A percentile compares a stretch with the other conserved stretches of the same genome.
Evolutionary conservation across 2,888 invertebrate species (phyloP).

Genomic region (Plutella xylostella): DNA sequence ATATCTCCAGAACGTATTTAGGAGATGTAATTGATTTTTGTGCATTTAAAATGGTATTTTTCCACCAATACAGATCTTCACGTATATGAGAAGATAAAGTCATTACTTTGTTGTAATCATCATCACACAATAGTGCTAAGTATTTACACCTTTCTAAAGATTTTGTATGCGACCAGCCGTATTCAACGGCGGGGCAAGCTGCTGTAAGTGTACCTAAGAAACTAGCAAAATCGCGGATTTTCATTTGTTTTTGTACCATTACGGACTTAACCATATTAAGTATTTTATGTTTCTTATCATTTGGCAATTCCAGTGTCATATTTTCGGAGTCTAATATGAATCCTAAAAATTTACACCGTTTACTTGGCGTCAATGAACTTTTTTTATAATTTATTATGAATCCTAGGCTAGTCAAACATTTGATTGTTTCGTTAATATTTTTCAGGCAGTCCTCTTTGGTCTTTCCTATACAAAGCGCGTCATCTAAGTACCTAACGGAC

Average conservation of each 20-base stretch:
- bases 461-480: neutral
- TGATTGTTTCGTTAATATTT: neutral
- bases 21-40: neutral
- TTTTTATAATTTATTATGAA: neutral
- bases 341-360: neutral
- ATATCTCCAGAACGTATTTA: neutral
- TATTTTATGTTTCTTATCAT: neutral
- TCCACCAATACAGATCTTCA: conserved; percentile 2
- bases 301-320: neutral
- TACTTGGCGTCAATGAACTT: neutral
- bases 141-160: neutral
- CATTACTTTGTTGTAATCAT: conserved; percentile 1
- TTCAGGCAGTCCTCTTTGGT: neutral
- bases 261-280: neutral
- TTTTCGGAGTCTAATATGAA: neutral
- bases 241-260: neutral
- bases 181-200: neutral
- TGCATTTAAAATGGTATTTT: neutral
- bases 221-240: neutral
- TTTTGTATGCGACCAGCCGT: conserved; percentile 6
- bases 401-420: neutral
- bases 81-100: neutral
- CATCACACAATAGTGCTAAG: neutral
- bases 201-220: neutral
- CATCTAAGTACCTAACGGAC: neutral